phyloP scores from a whole-genome alignment of 2,113 vertebrate genomes.

The Laterallus jamaicensis region DNA sequence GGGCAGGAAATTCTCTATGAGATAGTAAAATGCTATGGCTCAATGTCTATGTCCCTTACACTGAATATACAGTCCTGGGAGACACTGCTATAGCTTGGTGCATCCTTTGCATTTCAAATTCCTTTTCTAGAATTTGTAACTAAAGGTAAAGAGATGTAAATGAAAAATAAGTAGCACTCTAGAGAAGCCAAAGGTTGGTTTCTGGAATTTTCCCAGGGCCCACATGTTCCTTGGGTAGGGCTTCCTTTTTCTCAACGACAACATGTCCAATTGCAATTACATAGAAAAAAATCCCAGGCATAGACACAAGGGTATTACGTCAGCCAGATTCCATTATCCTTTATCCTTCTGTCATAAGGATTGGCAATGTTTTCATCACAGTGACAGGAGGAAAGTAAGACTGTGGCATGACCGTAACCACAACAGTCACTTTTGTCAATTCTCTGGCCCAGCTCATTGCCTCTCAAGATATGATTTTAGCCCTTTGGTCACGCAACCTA shows the following conservation, averaged over 20 bases:
- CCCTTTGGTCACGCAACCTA: not conserved
- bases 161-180: not conserved
- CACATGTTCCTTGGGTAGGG: not conserved
- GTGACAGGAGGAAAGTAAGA: not conserved
- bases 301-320: not conserved
- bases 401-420: not conserved
- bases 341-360: slow-evolving; percentile 1
- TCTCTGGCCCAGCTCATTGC: not conserved
- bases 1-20: not conserved
- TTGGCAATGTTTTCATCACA: not conserved
- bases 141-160: not conserved
- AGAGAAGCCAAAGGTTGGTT: not conserved
- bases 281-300: not conserved
- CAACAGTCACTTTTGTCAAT: not conserved
- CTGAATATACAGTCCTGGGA: not conserved
- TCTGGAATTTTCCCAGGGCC: not conserved
- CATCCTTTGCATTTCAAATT: not conserved
- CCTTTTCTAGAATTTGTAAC: not conserved
- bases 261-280: not conserved
- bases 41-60: not conserved
- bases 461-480: not conserved
- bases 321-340: not conserved
- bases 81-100: not conserved
- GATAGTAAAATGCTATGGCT: not conserved
- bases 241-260: not conserved